Evolutionary conservation across 2,113 vertebrate species (phyloP).

Genomic region (Solenodon paradoxus): DNA sequence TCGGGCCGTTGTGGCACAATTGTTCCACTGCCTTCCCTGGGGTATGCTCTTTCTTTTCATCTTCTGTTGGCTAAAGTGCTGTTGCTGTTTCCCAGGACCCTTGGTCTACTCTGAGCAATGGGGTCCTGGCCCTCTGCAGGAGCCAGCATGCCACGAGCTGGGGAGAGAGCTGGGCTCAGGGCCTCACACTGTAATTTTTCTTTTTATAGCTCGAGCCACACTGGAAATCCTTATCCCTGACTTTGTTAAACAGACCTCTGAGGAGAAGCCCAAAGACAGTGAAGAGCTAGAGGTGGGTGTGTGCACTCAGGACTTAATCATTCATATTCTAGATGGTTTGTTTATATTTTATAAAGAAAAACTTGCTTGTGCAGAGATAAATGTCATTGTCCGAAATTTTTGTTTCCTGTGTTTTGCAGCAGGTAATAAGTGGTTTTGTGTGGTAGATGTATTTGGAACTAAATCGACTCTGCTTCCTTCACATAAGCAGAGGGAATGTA

Average conservation of each 20-base stretch:
- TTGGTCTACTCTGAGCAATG: background rate
- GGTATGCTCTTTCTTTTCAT: background rate
- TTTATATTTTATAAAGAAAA: background rate
- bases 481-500: background rate
- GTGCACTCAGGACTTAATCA: background rate
- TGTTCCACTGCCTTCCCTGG: background rate
- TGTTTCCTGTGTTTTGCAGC: background rate
- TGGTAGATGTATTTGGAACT: background rate
- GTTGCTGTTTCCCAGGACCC: background rate
- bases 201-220: constrained; percentile 93
- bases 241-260: constrained; percentile 98
- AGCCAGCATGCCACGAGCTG: background rate
- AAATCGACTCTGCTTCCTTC: background rate
- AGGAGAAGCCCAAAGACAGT: constrained; percentile 96
- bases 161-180: background rate
- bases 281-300: constrained; percentile 95
- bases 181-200: constrained; percentile 22
- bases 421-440: background rate
- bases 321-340: background rate
- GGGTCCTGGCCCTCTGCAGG: background rate
- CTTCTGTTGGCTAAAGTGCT: background rate
- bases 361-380: background rate
- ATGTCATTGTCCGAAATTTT: background rate
- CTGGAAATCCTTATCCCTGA: constrained; percentile 99
- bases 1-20: background rate